phyloP scores from a whole-genome alignment of 2,797 vertebrate genomes.

The Neosilurus hyrtlii region DNA sequence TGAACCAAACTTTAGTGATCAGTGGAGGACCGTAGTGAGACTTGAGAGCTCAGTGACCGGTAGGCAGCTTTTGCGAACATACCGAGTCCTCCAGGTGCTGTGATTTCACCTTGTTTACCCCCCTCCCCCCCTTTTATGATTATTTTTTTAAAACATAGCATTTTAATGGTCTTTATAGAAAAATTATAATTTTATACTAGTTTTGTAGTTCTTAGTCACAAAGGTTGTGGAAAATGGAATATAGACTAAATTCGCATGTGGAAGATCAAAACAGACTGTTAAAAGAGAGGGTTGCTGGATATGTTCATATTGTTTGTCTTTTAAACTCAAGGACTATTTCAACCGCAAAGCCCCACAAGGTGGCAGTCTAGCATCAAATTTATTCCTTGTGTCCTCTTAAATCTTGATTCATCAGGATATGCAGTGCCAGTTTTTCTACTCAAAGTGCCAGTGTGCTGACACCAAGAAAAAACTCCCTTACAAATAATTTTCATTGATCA shows the following conservation, averaged over 20 bases:
- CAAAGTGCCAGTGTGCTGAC: not conserved
- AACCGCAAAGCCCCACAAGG: slow-evolving; percentile 15
- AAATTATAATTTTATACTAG: slow-evolving; percentile 50
- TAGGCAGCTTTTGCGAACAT: slow-evolving; percentile 49
- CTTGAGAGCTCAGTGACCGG: slow-evolving; percentile 37
- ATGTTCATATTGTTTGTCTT: not conserved
- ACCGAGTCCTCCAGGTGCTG: slow-evolving; percentile 55
- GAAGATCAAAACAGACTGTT: slow-evolving; percentile 9
- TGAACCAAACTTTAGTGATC: slow-evolving; percentile 50
- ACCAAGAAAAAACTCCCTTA: not conserved
- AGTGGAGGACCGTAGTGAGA: slow-evolving; percentile 40
- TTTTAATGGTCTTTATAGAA: slow-evolving; percentile 59
- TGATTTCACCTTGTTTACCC: slow-evolving; percentile 53
- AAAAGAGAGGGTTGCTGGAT: not conserved
- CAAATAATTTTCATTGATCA: not conserved
- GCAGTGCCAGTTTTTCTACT: not conserved
- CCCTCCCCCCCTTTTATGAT: slow-evolving; percentile 28
- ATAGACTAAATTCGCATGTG: slow-evolving; percentile 25
- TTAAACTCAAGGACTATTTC: not conserved
- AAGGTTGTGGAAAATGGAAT: slow-evolving; percentile 18
- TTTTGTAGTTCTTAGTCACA: slow-evolving; percentile 46
- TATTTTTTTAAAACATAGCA: slow-evolving; percentile 32
- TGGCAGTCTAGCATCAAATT: slow-evolving; percentile 22
- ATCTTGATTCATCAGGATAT: not conserved
- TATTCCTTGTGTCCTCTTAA: not conserved